A percentile compares a stretch with the other conserved stretches of the same genome.
Conservation (phyloP, 2,797 vertebrate species). For the Manis crassicaudata region DNA sequence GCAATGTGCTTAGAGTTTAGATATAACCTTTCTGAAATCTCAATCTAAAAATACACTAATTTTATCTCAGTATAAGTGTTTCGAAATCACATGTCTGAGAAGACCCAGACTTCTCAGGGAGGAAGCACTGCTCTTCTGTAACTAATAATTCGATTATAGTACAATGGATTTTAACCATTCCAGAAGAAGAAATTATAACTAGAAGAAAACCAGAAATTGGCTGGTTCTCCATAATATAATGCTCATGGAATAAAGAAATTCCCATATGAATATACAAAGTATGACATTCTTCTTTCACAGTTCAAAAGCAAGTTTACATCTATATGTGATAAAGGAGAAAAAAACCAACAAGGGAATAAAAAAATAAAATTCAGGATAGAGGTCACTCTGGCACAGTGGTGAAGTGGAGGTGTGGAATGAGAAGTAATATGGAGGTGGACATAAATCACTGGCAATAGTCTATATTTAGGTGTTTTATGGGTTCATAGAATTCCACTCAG, state of each 20-base stretch:
- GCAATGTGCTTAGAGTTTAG: neutral
- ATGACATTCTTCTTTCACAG: neutral
- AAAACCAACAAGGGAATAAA: neutral
- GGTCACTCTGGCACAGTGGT: neutral
- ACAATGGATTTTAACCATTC: neutral
- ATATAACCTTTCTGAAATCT: neutral
- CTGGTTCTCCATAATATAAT: slow-evolving; percentile 11
- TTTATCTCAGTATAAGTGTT: neutral
- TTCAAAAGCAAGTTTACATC: neutral
- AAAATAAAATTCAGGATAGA: neutral
- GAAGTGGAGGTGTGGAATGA: neutral
- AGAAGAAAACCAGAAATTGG: slow-evolving; percentile 11
- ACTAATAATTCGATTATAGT: neutral
- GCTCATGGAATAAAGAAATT: slow-evolving; percentile 6
- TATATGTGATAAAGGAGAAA: neutral
- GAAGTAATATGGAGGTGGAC: neutral
- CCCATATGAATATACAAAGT: neutral
- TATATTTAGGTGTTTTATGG: neutral
- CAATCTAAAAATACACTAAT: slow-evolving; percentile 52
- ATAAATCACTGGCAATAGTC: neutral
- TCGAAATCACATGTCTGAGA: neutral
- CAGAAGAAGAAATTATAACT: neutral
- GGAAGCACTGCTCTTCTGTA: neutral
- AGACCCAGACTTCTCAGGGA: neutral
- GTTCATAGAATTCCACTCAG: neutral